These are phyloP conservation scores for Chalcis sispes DNA, from an alignment of 2,888 invertebrate species.

Conservation along the genomic window DNA sequence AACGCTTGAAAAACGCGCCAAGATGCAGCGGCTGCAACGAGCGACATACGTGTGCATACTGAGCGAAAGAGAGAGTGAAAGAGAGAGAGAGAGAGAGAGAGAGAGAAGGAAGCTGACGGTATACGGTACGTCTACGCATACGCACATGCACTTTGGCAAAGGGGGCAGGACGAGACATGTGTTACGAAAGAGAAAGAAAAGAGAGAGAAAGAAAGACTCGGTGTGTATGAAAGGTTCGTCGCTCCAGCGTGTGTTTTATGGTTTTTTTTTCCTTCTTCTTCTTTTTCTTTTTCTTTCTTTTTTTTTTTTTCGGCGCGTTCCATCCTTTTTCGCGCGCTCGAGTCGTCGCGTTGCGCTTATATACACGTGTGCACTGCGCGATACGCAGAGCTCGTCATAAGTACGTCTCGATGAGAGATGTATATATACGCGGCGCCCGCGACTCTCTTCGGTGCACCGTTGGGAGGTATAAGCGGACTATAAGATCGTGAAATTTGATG, in stretches of 20 bases:
- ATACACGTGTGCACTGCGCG: conserved; percentile 18
- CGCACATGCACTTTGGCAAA: conserved; percentile 48
- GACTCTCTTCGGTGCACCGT: no score
- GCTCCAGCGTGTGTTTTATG: no score
- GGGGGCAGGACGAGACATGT: conserved; percentile 50
- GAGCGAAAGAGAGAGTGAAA: conserved; percentile 36
- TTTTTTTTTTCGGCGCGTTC: conserved; percentile 2
- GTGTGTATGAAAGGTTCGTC: no score
- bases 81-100: conserved; percentile 35
- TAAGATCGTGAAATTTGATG: background rate
- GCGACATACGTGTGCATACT: conserved; percentile 42
- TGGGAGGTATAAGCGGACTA: no score
- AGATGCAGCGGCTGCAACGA: conserved; percentile 47
- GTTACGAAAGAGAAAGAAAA: no score
- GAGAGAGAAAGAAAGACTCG: background rate
- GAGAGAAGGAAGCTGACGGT: no score
- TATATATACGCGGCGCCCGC: no score
- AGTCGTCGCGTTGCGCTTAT: background rate
- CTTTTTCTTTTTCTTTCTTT: conserved; percentile 15
- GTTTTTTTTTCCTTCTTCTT: no score
- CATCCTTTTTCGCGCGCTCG: conserved; percentile 4
- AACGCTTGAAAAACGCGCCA: conserved; percentile 68
- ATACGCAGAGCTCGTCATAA: conserved; percentile 7
- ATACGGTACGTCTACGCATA: conserved; percentile 31
- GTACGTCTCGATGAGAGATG: conserved; percentile 29